Evolutionary conservation across 2,113 vertebrate species (phyloP).

Genomic region (Pachyramphus minor): DNA sequence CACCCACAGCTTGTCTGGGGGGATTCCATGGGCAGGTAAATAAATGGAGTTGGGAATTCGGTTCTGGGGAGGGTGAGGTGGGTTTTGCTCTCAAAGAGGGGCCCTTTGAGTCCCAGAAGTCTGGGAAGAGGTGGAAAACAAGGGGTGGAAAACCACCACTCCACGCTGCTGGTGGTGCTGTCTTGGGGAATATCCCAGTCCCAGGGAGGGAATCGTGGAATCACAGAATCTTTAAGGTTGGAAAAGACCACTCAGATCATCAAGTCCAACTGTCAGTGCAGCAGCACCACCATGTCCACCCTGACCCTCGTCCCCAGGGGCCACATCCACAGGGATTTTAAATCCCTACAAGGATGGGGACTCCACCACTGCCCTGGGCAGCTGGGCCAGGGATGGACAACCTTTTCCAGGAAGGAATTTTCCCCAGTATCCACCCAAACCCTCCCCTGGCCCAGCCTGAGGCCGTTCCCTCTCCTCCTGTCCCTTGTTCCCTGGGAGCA

Average conservation of each 20-base stretch:
- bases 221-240: not conserved
- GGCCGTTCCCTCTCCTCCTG: not conserved
- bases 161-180: not conserved
- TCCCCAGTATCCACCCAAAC: not conserved
- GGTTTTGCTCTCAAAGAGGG: not conserved
- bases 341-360: not conserved
- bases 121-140: not conserved
- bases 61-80: not conserved
- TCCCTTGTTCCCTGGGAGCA: not conserved
- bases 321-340: not conserved
- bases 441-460: not conserved
- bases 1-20: not conserved
- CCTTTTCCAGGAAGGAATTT: not conserved
- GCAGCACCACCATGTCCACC: too few relatives aligned
- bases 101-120: not conserved
- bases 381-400: not conserved
- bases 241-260: not conserved
- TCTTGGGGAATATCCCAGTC: not conserved
- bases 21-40: not conserved
- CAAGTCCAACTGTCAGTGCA: not conserved
- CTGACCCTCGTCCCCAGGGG: not conserved
- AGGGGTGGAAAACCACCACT: not conserved
- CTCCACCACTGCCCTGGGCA: not conserved
- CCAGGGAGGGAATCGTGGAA: not conserved
- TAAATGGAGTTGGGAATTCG: not conserved